Evolutionary conservation across 1,140 invertebrate genomes (phyloP).

Genomic region (Sarcophaga peregrina): DNA sequence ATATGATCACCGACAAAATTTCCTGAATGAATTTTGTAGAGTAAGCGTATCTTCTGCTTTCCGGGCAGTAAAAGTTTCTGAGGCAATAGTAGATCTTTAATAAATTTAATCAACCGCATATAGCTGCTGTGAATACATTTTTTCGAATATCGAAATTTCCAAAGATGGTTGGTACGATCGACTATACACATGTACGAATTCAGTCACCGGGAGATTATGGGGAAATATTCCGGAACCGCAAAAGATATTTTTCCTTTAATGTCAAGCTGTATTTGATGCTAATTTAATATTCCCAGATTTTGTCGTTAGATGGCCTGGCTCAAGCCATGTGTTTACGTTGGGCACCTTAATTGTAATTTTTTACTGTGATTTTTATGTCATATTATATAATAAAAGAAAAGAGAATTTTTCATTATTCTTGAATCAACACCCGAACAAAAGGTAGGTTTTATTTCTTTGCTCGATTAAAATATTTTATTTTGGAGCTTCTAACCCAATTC

Average conservation of each 20-base stretch:
- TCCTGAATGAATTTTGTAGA: constrained; percentile 40
- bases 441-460: too few species aligned
- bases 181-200: constrained; percentile 24
- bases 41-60: constrained; percentile 31
- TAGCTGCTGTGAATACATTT: not conserved
- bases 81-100: not conserved
- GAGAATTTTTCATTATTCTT: too few species aligned
- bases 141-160: constrained; percentile 29
- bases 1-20: too few species aligned
- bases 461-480: too few species aligned
- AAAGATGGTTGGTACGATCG: constrained; percentile 22
- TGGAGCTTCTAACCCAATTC: too few species aligned
- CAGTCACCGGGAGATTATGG: constrained; percentile 6
- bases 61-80: not conserved
- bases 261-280: not conserved
- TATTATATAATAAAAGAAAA: too few species aligned
- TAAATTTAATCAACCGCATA: not conserved
- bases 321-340: too few species aligned
- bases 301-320: constrained; percentile 26
- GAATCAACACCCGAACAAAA: too few species aligned
- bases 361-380: too few species aligned
- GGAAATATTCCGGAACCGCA: constrained; percentile 26
- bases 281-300: constrained; percentile 32
- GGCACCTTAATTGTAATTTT: too few species aligned
- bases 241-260: constrained; percentile 21